Evolutionary conservation across 2,888 invertebrate genomes (phyloP).

Genomic region (Rhabditoides inermis): DNA sequence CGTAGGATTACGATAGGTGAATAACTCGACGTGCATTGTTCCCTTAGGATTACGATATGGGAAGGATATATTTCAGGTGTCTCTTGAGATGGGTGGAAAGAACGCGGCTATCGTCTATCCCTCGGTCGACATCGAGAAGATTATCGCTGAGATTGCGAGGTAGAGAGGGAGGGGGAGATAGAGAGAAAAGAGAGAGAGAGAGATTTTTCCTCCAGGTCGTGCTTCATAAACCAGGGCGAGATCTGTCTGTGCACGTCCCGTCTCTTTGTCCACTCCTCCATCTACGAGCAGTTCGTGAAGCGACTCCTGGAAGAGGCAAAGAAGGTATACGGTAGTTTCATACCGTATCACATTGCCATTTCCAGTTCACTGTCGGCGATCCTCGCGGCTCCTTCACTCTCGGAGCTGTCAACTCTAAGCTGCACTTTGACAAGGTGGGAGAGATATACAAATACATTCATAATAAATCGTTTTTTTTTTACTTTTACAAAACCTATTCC

Average conservation of each 20-base stretch:
- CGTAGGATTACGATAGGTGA: no score
- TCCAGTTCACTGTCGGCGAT: conserved; percentile 36
- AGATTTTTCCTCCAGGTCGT: conserved; percentile 52
- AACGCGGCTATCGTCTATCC: conserved; percentile 59
- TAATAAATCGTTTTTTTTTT: neutral
- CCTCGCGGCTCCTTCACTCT: conserved; percentile 38
- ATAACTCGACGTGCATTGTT: no score
- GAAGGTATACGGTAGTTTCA: no score
- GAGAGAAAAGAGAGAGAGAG: neutral
- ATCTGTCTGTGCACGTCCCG: conserved; percentile 60
- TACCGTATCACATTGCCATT: no score
- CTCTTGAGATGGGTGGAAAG: conserved; percentile 61
- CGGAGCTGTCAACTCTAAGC: conserved; percentile 57
- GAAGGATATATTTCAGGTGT: conserved; percentile 53
- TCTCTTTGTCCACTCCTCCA: conserved; percentile 57
- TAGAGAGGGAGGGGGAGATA: neutral
- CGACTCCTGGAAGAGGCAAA: conserved; percentile 48
- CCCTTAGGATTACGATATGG: no score
- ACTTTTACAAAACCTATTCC: no score
- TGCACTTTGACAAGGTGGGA: conserved; percentile 56
- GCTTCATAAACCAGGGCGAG: conserved; percentile 60
- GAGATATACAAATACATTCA: neutral
- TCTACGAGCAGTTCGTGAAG: conserved; percentile 56
- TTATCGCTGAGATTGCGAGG: conserved; percentile 53
- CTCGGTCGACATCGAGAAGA: conserved; percentile 57